Evolutionary conservation across 2,797 vertebrate genomes (phyloP), one percentile per base, ranked within the genome.

Genomic region (Sebastes cheni): DNA sequence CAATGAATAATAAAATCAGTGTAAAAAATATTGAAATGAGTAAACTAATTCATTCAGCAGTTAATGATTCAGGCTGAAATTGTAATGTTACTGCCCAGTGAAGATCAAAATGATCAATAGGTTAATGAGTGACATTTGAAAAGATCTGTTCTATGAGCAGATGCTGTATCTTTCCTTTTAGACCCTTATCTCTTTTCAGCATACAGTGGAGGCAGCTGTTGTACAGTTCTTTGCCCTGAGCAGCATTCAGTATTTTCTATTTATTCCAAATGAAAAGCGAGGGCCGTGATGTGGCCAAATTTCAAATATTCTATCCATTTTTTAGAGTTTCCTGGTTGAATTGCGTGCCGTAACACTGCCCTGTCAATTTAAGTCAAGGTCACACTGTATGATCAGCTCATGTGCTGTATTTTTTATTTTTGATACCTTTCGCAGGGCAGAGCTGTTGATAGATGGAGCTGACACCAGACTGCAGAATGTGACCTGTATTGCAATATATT

Each of bases 201-300:
- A n/a, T 55, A 70, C 23, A 69, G 22, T 29, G 3, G 62, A 55
- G 20, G 65, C 68, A 83, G 69, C 70, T 81, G 76, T 12, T 66
- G 58, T 30, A 39, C 22, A 29, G 12, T 23, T 71, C 16, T 67
- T 25, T 72, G 58, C 61, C 76, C 32, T 0, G 1, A 56, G 69
- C 29, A 70, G 16, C 14, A 4, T 78, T 65, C 18, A 69, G 34
- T 7, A 16, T 56, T 77, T 78, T 75, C 18, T 52, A 52, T 85
- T 78, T 54, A 42, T 58, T 78, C 13, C 27, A 16, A 1, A 3
- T 54, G 42, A 80, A 73, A 52, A 29, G 18, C 16, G 18, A 71
- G 9, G 3, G 22, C 8, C 18, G 42, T 30, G 36, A 50, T 59
- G 60, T 42, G 18, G 32, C 18, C 52, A 72, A 34, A 58, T 46